Percentiles rank a stretch among this genome's conserved stretches.
These are phyloP conservation scores for Salminus brasiliensis DNA, from an alignment of 2,113 vertebrate genomes.

Conservation along the genomic window DNA sequence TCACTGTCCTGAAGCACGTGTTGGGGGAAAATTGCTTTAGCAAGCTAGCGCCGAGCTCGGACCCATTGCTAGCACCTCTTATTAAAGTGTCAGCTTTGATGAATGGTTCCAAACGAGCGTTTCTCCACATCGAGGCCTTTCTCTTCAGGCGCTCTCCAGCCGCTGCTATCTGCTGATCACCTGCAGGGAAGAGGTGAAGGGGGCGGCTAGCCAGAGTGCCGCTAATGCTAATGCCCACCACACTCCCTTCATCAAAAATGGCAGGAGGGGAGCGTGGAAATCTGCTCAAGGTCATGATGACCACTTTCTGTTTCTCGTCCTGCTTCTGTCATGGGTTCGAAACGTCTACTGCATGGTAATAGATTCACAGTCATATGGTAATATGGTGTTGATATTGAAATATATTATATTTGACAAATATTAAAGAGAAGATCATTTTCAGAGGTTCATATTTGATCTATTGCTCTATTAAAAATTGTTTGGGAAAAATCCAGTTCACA, in stretches of 20 bases:
- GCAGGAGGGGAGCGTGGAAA: constrained; percentile 8
- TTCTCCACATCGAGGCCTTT: constrained; percentile 42
- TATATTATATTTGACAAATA: no score
- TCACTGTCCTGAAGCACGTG: constrained; percentile 50
- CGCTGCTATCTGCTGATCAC: constrained; percentile 48
- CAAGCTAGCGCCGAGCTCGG: constrained; percentile 44
- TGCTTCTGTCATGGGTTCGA: not conserved
- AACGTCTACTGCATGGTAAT: not conserved
- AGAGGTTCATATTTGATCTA: no score
- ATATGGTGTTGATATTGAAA: no score
- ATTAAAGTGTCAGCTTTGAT: constrained; percentile 68
- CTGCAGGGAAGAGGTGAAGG: constrained; percentile 34
- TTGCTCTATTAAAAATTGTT: no score
- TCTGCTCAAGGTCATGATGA: constrained; percentile 40
- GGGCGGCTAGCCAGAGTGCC: constrained; percentile 5
- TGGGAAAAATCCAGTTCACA: no score
- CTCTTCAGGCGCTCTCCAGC: constrained; percentile 30
- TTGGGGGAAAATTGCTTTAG: constrained; percentile 61
- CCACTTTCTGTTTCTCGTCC: constrained; percentile 35
- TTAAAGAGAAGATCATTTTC: no score
- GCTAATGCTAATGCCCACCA: constrained; percentile 58
- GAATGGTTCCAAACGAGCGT: constrained; percentile 58
- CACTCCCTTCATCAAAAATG: constrained; percentile 36
- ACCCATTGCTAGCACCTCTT: constrained; percentile 50
- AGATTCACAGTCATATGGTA: no score